A percentile compares a stretch with the other conserved stretches of the same genome.
Conservation (phyloP, 2,797 vertebrate genomes). For the Emys orbicularis region DNA sequence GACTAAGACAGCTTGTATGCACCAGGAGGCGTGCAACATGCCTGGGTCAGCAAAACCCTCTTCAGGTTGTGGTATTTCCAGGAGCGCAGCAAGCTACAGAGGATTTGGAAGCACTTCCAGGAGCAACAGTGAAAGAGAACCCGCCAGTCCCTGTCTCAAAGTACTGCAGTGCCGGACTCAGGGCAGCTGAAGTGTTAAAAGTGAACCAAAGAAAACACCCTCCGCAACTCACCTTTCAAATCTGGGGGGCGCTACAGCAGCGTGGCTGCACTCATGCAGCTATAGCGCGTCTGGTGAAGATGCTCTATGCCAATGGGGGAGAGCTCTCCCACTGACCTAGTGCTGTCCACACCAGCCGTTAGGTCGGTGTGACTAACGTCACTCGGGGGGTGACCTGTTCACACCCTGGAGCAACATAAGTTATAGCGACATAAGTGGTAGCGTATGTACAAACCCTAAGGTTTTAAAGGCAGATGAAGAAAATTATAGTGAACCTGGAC, state of each 20-base stretch:
- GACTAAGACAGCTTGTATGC: conserved; percentile 33
- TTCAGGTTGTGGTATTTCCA: neutral
- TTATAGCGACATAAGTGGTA: no score
- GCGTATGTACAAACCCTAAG: neutral
- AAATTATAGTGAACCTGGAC: neutral
- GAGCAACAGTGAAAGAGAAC: neutral
- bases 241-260: no score
- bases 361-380: no score
- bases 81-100: neutral
- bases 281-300: no score
- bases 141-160: neutral
- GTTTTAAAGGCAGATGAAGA: neutral
- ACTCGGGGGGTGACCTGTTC: no score
- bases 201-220: neutral
- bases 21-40: conserved; percentile 32
- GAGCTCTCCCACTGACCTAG: no score
- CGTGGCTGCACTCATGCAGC: no score
- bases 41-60: neutral
- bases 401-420: no score
- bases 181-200: neutral
- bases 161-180: neutral
- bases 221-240: neutral
- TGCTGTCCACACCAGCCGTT: no score
- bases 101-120: accelerated
- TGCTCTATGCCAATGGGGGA: no score